These are phyloP conservation scores for Lytechinus pictus DNA, from an alignment of 35 echinoderm and acorn worm species.

Conservation along the genomic window DNA sequence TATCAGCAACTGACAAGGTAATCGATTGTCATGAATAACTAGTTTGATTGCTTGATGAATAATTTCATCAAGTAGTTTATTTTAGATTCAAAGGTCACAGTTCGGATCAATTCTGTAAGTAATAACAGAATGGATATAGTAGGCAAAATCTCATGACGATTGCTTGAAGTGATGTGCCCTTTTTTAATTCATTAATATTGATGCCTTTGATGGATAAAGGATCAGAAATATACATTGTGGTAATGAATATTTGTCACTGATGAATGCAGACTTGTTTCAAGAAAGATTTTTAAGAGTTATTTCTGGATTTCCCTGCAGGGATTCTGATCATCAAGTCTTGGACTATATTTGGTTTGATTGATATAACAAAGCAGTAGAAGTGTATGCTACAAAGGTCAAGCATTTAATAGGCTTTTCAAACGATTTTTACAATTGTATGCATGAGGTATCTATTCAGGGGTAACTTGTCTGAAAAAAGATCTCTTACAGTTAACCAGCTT, in stretches of 20 bases:
- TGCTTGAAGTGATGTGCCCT: neutral
- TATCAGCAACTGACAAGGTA: constrained; percentile 95
- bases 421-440: neutral
- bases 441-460: neutral
- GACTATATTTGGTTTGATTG: neutral
- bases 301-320: neutral
- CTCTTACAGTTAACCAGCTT: too few relatives aligned
- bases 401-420: neutral
- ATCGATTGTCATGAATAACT: neutral
- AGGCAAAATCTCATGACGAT: too few relatives aligned
- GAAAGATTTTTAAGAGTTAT: neutral
- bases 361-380: neutral
- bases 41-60: neutral
- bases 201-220: neutral
- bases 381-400: neutral
- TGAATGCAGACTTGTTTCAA: too few relatives aligned
- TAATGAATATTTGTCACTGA: too few relatives aligned
- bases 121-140: too few relatives aligned
- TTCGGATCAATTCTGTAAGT: too few relatives aligned
- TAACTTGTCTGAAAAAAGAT: neutral
- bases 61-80: too few relatives aligned
- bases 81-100: neutral
- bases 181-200: neutral
- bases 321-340: neutral
- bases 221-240: too few relatives aligned